phyloP scores from a whole-genome alignment of 2,797 vertebrate species.

The Xiphophorus birchmanni region DNA sequence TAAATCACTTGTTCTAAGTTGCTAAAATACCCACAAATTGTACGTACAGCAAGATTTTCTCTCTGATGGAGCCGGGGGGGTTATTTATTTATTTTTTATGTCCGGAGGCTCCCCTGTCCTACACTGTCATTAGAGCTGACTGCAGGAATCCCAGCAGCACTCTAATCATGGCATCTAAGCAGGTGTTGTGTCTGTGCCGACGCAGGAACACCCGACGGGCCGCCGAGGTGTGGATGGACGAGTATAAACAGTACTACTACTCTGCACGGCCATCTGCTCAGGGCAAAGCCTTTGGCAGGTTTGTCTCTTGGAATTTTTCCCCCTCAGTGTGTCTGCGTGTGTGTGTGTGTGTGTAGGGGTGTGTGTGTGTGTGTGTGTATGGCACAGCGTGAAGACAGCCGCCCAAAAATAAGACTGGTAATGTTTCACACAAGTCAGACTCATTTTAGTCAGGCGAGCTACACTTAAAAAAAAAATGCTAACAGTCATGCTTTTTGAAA shows the following conservation, averaged over 20 bases:
- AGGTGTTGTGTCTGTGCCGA: conserved; percentile 45
- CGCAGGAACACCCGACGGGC: conserved; percentile 95
- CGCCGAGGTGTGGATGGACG: conserved; percentile 99
- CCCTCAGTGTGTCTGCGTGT: too few species aligned
- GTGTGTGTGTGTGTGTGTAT: background rate
- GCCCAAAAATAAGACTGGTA: background rate
- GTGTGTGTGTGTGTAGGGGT: background rate
- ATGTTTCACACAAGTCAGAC: conserved; percentile 1
- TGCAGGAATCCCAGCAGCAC: conserved; percentile 23
- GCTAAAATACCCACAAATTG: background rate
- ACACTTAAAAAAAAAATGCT: background rate
- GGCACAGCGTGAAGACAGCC: background rate
- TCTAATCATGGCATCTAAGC: conserved; percentile 39
- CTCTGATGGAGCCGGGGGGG: background rate
- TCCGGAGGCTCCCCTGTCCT: background rate
- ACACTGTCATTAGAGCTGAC: conserved; percentile 19
- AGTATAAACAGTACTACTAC: conserved; percentile 97
- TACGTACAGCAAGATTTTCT: background rate
- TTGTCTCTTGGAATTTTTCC: conserved; percentile 29
- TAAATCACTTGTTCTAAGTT: background rate
- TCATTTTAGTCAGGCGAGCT: background rate
- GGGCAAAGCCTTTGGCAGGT: conserved; percentile 95
- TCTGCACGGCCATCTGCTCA: conserved; percentile 94
- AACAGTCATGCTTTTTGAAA: background rate
- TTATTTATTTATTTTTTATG: background rate